phyloP scores from a whole-genome alignment of 1,140 invertebrate species.

The Habropoda laboriosa region DNA sequence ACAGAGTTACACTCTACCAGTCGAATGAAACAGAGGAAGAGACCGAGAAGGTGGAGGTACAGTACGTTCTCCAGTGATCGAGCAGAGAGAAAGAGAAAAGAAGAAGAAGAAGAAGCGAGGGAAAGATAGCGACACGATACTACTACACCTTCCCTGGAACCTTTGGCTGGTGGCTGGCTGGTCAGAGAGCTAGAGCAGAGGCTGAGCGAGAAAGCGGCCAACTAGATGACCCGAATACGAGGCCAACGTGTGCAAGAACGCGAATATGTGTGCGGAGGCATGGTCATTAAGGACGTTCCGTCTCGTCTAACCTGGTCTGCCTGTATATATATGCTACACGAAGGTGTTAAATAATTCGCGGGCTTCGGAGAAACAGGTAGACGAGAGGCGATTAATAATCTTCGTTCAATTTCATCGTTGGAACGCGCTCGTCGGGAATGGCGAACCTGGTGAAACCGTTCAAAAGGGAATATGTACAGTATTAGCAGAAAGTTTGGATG shows the following conservation, averaged over 20 bases:
- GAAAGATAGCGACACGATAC: slow-evolving; percentile 37
- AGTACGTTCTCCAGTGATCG: neutral
- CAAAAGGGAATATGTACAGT: slow-evolving; percentile 5
- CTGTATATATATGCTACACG: neutral
- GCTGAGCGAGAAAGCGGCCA: slow-evolving; percentile 35
- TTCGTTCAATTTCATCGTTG: slow-evolving; percentile 2
- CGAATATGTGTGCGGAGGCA: neutral
- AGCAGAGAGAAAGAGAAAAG: slow-evolving; percentile 22
- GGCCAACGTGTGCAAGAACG: slow-evolving; percentile 8
- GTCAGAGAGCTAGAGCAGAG: neutral
- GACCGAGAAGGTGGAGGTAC: no score
- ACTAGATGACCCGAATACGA: slow-evolving; percentile 62
- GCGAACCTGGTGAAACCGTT: neutral
- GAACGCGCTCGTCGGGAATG: no score
- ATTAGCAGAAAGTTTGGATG: no score
- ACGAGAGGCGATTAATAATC: slow-evolving; percentile 35
- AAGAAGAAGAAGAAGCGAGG: neutral
- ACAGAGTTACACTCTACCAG: neutral
- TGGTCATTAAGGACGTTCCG: slow-evolving; percentile 34
- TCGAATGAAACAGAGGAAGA: neutral
- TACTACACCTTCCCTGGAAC: slow-evolving; percentile 26
- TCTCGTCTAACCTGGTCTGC: neutral
- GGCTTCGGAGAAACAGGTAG: neutral
- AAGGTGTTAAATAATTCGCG: slow-evolving; percentile 5
- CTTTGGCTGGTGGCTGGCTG: neutral